Evolutionary conservation across 1,140 invertebrate genomes (phyloP), one percentile per base, ranked within the genome.

Genomic region (Drosophila teissieri): DNA sequence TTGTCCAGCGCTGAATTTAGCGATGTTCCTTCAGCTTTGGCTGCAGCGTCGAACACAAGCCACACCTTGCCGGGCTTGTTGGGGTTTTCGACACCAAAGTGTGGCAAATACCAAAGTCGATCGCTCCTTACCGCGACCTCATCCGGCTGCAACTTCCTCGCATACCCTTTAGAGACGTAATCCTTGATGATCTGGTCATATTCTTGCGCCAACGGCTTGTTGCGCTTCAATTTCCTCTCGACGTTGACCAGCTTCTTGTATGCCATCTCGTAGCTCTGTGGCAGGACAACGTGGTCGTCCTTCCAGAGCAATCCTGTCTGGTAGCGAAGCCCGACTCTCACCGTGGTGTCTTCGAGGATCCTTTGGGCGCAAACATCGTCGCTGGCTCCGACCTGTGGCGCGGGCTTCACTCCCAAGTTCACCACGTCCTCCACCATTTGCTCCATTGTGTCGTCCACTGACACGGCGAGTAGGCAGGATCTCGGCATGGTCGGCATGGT

Each of bases 221-320:
- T 19, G 19, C 19, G 19, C 19, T 19, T 19, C 19, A 19, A 19
- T 44, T 44, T 44, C n/a, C 11, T 44, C 10, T 44, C 15, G 4
- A 44, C 42, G 17, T 44, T 44, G 42, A 44, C 15, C 42, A 44
- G 17, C 42, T 15, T 7, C 42, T 17, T 19, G 42, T 19, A 44
- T 8, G 42, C 42, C 42, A 44, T 44, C 8, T 44, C 42, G 10
- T 44, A 44, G 42, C 42, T 44, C 7, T 15, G 42, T 44, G 42
- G 42, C 42, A 42, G 15, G 10, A 42, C 40, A 42, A 15, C n/a
- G n/a, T 42, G 40, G 40, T 40, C 37, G 37, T 40, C 37, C 37
- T 40, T 40, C 37, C 37, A 40, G 37, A 40, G 37, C 14, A 36
- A 12, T 52, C n/a, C 15, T 10, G 27, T 51, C 10, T 51, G 27